Evolutionary conservation across 2,888 invertebrate genomes (phyloP).

Genomic region (Apamea crenata): DNA sequence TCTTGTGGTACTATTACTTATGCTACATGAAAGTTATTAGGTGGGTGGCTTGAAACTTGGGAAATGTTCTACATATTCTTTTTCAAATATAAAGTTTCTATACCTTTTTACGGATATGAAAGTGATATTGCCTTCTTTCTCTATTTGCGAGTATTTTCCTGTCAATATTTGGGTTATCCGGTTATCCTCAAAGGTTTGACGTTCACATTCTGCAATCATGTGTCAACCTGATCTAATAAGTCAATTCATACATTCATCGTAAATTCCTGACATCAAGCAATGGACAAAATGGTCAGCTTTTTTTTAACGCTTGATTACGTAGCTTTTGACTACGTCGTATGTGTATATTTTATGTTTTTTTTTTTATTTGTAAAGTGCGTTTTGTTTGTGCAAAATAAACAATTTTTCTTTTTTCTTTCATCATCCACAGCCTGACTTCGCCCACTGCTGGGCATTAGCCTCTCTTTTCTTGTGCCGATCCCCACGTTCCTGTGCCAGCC

Average conservation of each 20-base stretch:
- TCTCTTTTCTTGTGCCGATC: too few species aligned
- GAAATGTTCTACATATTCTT: conserved; percentile 10
- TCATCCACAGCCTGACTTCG: too few species aligned
- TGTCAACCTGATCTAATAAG: background rate
- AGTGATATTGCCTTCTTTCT: background rate
- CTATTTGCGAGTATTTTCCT: background rate
- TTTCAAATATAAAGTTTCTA: conserved; percentile 10
- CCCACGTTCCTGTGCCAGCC: too few species aligned
- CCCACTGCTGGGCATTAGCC: too few species aligned
- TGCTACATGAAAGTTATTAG: conserved; percentile 36
- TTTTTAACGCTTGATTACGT: too few species aligned
- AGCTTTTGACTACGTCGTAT: too few species aligned
- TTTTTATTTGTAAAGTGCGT: too few species aligned
- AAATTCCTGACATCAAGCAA: too few species aligned
- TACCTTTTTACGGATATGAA: background rate
- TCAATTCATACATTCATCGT: background rate
- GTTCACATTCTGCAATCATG: background rate
- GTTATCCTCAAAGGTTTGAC: background rate
- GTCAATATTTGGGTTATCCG: background rate
- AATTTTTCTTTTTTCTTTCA: too few species aligned
- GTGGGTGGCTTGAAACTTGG: conserved; percentile 24
- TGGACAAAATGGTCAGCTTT: too few species aligned
- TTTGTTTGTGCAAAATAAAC: too few species aligned
- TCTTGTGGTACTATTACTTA: conserved; percentile 32
- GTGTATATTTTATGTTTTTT: too few species aligned